Evolutionary conservation across 1,140 invertebrate genomes (phyloP).

Genomic region (Lasioglossum baleicum): DNA sequence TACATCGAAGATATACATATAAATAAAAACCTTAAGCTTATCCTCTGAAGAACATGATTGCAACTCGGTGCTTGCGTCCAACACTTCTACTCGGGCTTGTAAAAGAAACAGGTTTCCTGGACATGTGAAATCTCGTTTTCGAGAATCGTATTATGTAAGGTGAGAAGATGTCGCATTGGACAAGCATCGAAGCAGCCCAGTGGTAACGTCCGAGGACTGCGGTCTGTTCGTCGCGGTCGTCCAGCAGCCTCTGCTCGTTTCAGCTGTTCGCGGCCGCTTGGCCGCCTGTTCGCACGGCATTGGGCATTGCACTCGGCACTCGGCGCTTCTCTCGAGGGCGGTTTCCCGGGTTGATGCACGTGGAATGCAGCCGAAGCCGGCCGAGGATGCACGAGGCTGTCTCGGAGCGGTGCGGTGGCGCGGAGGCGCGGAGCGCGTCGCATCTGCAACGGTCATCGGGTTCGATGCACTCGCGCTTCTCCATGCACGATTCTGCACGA

Average conservation of each 20-base stretch:
- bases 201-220: background rate
- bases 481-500: constrained; percentile 70
- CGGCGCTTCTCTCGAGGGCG: constrained; percentile 71
- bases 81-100: too few relatives aligned
- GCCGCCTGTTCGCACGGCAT: constrained; percentile 55
- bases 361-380: constrained; percentile 71
- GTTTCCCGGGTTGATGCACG: constrained; percentile 71
- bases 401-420: background rate
- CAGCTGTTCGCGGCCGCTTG: constrained; percentile 58
- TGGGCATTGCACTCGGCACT: constrained; percentile 74
- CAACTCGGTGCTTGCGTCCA: too few relatives aligned
- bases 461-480: constrained; percentile 75
- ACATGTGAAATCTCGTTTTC: too few relatives aligned
- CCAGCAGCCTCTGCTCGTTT: constrained; percentile 40
- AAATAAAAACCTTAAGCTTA: too few relatives aligned
- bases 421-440: constrained; percentile 46
- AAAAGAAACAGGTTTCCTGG: too few relatives aligned
- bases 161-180: too few relatives aligned
- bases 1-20: too few relatives aligned
- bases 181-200: background rate
- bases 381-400: constrained; percentile 67
- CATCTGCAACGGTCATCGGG: constrained; percentile 79
- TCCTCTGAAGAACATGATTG: too few relatives aligned
- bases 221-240: constrained; percentile 8
- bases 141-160: too few relatives aligned